Base-by-base conservation (phyloP, 1,140 invertebrate species). In the Magallana gigas region DNA sequence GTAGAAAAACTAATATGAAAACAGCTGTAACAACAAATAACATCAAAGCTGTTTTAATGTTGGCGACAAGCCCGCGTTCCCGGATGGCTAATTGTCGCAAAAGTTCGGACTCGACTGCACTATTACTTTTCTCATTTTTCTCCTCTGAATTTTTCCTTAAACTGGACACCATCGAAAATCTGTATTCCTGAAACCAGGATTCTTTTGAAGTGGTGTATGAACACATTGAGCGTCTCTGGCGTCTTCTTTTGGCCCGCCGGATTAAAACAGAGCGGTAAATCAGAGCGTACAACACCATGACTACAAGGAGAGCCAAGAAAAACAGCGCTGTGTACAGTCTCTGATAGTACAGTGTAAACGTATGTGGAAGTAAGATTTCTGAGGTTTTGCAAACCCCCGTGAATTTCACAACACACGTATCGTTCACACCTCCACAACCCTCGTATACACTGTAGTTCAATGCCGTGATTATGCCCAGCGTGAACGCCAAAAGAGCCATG, bases 11-110 rank as follows among this genome's bases (percentile, higher is more conserved):
- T 14, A 94, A 87, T 12, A 93, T 90, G 87, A 93, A 94, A 11
- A 93, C 92, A 8, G 92, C 71, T 11, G 93, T 94, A 1, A 94
- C 94, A n/a, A 93, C 92, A 90, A 93, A 94, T 57, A 94, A 85
- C 92, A 93, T 94, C 0, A 89, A 84, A 0, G 93, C 93, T 68
- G 92, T 93, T 62, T 90, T 86, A 58, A 93, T 91, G 83, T 94
- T 94, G 16, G 93, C 92, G 57, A 92, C 84, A 84, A 91, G 85
- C 81, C 87, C 64, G 83, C 86, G 83, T 85, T 91, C 88, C 86
- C 90, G 62, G 60, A 87, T 89, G 71, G 84, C 86, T 68, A 85
- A 48, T 82, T 88, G 68, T 57, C 87, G 57, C 29, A 62, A 29
- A 29, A 86, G 64, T 59, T 91, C 80, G 85, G 87, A 71, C 81